Percentiles rank a stretch among this genome's conserved stretches.
phyloP scores from a whole-genome alignment of 1,140 invertebrate species.

The Sminthurinus signatus region DNA sequence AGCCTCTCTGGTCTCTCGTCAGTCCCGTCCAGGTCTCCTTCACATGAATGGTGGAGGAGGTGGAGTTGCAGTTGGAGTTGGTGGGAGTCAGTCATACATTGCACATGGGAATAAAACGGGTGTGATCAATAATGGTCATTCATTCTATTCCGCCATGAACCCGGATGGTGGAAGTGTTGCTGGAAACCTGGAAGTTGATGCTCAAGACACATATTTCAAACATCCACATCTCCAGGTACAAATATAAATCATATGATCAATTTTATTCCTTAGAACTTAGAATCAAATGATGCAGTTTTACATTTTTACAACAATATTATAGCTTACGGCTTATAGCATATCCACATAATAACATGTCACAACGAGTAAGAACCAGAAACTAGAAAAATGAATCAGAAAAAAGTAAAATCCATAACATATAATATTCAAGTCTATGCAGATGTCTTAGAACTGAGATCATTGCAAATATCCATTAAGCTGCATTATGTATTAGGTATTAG shows the following conservation, averaged over 20 bases:
- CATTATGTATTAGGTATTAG: too few relatives aligned
- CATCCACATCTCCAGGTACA: constrained; percentile 8
- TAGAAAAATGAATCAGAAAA: too few relatives aligned
- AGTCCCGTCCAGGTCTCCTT: constrained; percentile 3
- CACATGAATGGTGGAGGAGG: neutral
- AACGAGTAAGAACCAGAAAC: too few relatives aligned
- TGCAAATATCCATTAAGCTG: too few relatives aligned
- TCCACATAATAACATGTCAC: too few relatives aligned
- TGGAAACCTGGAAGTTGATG: neutral
- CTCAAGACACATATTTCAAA: constrained; percentile 7
- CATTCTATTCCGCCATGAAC: neutral
- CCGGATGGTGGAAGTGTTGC: neutral
- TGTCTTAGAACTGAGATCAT: too few relatives aligned
- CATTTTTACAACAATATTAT: too few relatives aligned
- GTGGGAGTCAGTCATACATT: neutral
- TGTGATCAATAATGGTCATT: neutral
- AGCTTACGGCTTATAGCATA: too few relatives aligned
- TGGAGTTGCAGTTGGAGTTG: too few relatives aligned
- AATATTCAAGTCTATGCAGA: too few relatives aligned
- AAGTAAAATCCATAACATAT: too few relatives aligned
- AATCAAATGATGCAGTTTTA: too few relatives aligned
- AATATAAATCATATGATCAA: neutral
- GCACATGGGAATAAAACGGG: neutral
- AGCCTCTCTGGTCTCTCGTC: constrained; percentile 14
- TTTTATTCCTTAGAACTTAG: neutral